phyloP scores from a whole-genome alignment of 1,140 invertebrate genomes.

The Lordiphosa mommai region DNA sequence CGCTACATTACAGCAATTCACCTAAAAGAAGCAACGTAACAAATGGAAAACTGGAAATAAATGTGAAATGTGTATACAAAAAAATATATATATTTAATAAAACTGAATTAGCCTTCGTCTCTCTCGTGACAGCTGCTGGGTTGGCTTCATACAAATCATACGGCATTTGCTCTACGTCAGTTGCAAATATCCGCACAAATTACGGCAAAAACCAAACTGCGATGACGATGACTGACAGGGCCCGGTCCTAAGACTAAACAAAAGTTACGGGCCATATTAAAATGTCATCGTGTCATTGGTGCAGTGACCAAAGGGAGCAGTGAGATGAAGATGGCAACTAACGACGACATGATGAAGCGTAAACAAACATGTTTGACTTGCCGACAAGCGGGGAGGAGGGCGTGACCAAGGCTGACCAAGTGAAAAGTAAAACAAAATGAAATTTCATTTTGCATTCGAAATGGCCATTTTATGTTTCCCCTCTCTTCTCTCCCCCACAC shows the following conservation, averaged over 20 bases:
- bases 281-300: constrained; percentile 74
- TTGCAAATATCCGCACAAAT: constrained; percentile 36
- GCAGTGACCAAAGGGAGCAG: constrained; percentile 17
- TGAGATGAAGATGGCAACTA: constrained; percentile 44
- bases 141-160: constrained; percentile 31
- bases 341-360: constrained; percentile 77
- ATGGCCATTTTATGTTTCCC: constrained; percentile 34
- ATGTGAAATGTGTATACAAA: constrained; percentile 45
- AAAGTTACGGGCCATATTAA: constrained; percentile 74
- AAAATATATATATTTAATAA: constrained; percentile 55
- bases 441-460: constrained; percentile 75
- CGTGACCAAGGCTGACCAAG: constrained; percentile 10
- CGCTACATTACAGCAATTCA: constrained; percentile 76
- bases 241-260: constrained; percentile 53
- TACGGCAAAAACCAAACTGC: constrained; percentile 45
- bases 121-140: constrained; percentile 15
- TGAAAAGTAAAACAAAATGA: constrained; percentile 74
- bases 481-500: background rate
- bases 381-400: constrained; percentile 33
- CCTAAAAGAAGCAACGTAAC: constrained; percentile 36
- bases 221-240: constrained; percentile 52
- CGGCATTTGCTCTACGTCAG: constrained; percentile 33
- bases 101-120: constrained; percentile 37
- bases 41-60: constrained; percentile 38
- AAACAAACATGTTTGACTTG: constrained; percentile 73